Evolutionary conservation across 2,113 vertebrate species (phyloP), one percentile per base, ranked within the genome.

Genomic region (Elachura formosa): DNA sequence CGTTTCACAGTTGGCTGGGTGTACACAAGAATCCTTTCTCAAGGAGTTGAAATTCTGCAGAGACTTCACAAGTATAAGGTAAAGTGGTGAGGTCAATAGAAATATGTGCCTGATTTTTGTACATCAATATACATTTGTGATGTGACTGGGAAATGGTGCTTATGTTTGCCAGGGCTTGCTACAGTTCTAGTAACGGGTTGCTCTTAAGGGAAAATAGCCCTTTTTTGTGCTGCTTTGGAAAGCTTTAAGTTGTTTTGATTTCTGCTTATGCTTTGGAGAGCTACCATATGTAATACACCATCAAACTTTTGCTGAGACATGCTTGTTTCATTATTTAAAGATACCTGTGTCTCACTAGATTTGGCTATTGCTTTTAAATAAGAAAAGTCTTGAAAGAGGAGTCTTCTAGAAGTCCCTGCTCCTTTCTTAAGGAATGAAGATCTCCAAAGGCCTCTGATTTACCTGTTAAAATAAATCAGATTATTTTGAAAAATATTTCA

Each of bases 1-100:
- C 98, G 97, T 90, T 99, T 99, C 95, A 99, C 99, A 0, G 97
- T 98, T 23, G 99, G 99, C 33, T 99, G 99, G 99, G 96, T 99
- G 41, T 99, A 99, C 69, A 98, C 98, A 4, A 98, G 98, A 41
- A 98, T 99, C 67, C 96, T 98, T 84, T 99, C 98, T 54, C 98
- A 98, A 49, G 98, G 98, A 15, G 99, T 99, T 76, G 99, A 99
- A 97, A 98, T 99, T 78, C 69, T 99, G 86, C 99, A 99, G 97
- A 98, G 99, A 55, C 98, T 99, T 28, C 98, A 98, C 59, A 93
- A 96, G 86, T 99, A 99, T 62, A 54, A 99, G 99, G 99, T 99
- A 88, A 71, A 72, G 28, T 29, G 40, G 9, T 48, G 64, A 84
- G 40, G 18, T 28, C 54, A 66, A 38, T 16, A 78, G 54, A 38